Evolutionary conservation across 2,888 invertebrate genomes (phyloP), one percentile per base, ranked within the genome.

Genomic region (Tipula vernalis): DNA sequence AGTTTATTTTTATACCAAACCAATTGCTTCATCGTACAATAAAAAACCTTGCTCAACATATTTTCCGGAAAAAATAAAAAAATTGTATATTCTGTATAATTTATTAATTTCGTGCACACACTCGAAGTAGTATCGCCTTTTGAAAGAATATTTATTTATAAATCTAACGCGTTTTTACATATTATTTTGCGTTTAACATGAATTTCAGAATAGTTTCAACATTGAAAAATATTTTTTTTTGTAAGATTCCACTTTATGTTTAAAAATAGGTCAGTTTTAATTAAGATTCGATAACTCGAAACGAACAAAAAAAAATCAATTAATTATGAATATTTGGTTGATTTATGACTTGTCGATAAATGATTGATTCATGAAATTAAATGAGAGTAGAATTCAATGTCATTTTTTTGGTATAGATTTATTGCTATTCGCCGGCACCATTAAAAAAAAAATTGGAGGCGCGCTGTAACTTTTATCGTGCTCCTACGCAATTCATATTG

Each of bases 21-120:
- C 71, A 71, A 28, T 18, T 10, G 28, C 71, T 71, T 28, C 28
- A 71, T 12, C 18, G 10, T 12, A 28, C 28, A 71, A 71, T 10
- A 71, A 3, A 39, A 84, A 84, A 84, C 84, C 84, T 84, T 84
- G 84, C 84, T 84, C 84, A 84, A 84, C 84, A 84, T 84, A 84
- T 36, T 84, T 84, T 84, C 84, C 41, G 28, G 71, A 28, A 28
- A 28, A 28, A 28, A 71, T 28, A 28, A 10, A 28, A 71, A 71
- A 71, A 10, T 71, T 28, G 28, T 71, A 0, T 71, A 12, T 71
- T 71, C 28, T 18, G 28, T 15, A 51, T 71, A 71, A 18, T 71
- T 71, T 71, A 71, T 71, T 71, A 71, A 28, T 71, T 71, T 71
- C 71, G 71, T 71, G 28, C 28, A 57, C 51, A 71, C 71, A 10